Base-by-base conservation (phyloP, 2,797 vertebrate species). In the Xyrichtys novacula region DNA sequence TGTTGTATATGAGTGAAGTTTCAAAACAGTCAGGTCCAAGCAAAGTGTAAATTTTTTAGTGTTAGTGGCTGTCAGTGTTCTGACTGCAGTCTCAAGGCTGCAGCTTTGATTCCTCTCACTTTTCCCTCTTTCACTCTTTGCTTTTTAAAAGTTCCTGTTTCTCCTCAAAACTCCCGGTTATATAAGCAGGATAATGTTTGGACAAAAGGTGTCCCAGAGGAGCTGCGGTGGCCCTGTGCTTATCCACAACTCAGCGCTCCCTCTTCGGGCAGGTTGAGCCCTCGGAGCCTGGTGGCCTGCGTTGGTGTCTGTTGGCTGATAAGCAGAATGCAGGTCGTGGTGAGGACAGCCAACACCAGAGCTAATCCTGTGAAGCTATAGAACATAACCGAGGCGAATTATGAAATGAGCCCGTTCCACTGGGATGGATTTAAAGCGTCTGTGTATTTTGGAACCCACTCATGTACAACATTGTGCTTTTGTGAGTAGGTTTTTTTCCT, bases 321-420 rank as follows among this genome's bases (percentile, higher is more conserved):
- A 77, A 83, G 63, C 53, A 56, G 48, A 65, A 50, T 0, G 5
- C 34, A 67, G 65, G 71, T 83, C 54, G 46, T 50, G 9, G 67
- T 6, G 69, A 82, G 78, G 79, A 81, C 74, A 78, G 67, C 31
- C 68, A 74, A 60, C 49, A 66, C 63, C 26, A 54, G 66, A 55
- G 54, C 34, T 83, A 84, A 91, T 92, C 84, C 79, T 16, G 6
- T 39, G 50, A 70, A 83, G 65, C 72, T 71, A 57, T 62, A 74
- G 50, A 76, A 80, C 78, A 67, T 66, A 52, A 72, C 50, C 9
- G 11, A 56, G 34, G 15, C 25, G 34, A 65, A 78, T 76, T 76
- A 66, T 65, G 71, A 81, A 84, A 47, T 36, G 42, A 62, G 17
- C 23, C 43, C 26, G 23, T 49, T 62, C 57, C 65, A 70, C 39